A percentile compares a stretch with the other conserved stretches of the same genome.
Evolutionary conservation across 2,797 vertebrate genomes (phyloP).

Genomic region (Argya squamiceps): DNA sequence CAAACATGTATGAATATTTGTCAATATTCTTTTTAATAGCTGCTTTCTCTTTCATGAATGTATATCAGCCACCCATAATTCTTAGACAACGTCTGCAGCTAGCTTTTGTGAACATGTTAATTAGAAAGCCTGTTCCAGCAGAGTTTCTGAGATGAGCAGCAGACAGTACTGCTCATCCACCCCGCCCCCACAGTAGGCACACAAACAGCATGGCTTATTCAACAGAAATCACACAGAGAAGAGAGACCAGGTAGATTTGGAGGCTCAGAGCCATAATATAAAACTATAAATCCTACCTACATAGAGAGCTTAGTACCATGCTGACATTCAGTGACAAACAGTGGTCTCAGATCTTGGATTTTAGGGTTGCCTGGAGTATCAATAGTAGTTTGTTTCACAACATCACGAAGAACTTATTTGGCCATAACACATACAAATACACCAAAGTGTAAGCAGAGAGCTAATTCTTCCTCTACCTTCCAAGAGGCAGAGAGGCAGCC

Average conservation of each 20-base stretch:
- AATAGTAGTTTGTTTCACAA: not conserved
- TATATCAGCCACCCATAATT: conserved; percentile 20
- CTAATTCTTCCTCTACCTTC: not conserved
- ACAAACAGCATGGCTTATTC: not conserved
- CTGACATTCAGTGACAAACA: not conserved
- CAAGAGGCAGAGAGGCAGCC: not conserved
- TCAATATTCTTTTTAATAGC: conserved; percentile 39
- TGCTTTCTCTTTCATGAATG: not conserved
- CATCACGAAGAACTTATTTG: not conserved
- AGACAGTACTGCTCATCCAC: not conserved
- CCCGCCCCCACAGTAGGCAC: not conserved
- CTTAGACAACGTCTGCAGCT: conserved; percentile 26
- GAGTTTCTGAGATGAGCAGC: conserved; percentile 37
- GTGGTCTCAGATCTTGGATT: not conserved
- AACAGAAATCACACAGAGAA: not conserved
- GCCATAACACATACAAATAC: not conserved
- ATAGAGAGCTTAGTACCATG: not conserved
- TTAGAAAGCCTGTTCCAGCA: conserved; percentile 15
- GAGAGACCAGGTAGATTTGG: not conserved
- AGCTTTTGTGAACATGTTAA: conserved; percentile 43
- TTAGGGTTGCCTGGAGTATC: not conserved
- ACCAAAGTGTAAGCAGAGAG: not conserved
- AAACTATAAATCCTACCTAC: not conserved
- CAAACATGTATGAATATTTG: conserved; percentile 11
- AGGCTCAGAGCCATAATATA: not conserved